Evolutionary conservation across 2,797 vertebrate genomes (phyloP), one percentile per base, ranked within the genome.

Genomic region (Mus spretus): DNA sequence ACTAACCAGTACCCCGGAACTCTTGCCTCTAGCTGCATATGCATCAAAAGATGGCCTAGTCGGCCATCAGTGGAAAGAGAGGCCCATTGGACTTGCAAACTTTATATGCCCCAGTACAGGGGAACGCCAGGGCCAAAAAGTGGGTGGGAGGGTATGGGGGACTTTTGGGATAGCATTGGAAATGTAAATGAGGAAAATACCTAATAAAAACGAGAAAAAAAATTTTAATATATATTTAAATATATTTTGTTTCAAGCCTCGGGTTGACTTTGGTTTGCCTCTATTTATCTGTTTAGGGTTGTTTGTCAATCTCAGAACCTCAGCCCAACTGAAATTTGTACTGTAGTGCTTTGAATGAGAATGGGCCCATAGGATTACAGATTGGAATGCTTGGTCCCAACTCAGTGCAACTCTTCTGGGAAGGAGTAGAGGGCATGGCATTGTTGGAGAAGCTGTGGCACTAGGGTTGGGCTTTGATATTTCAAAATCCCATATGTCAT

Each of bases 301-400:
- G 5, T 78, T 12, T 4, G 7, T 0, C 1, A 81, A 92, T 93
- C 96, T 94, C 81, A 93, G 96, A 85, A 91, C 93, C 91, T 97
- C 91, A 81, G 83, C 87, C 47, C 65, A 61, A 37, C 72, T 20
- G 53, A 55, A 55, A 24, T 44, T 26, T 13, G 12, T 37, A 55
- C 53, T 17, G 26, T 47, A 34, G 44, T 70, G 47, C 20, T 24
- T 85, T 70, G 83, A 70, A 70, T 50, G 63, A 37, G 61, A 70
- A 67, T 0, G 3, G 47, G 8, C 20, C 31, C 4, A 2, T 34
- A 65, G 15, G 17, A 12, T 50, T 2, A 7, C 65, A 15, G n/a
- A 65, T 63, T 67, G 50, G 20, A n/a, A n/a, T 24, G 63, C 19
- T 85, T 70, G 44, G 19, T 26, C 11, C 63, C 3, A 5, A n/a